Evolutionary conservation across 2,797 vertebrate species (phyloP), one percentile per base, ranked within the genome.

Genomic region (Aotus griseimembra): DNA sequence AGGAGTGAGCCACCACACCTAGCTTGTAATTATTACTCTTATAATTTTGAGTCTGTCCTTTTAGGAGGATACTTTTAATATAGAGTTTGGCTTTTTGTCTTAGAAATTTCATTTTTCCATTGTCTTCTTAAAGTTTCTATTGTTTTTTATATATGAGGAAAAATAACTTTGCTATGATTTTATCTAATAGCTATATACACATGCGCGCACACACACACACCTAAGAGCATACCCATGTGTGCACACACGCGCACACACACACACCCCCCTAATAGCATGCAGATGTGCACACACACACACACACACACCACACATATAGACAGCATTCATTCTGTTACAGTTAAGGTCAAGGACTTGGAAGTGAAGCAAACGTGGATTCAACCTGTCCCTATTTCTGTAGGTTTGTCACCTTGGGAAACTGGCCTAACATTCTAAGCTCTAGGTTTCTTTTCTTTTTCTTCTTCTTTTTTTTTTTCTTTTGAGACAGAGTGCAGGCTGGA

Each of bases 371-470:
- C 0, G 1, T n/a, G 20, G 10, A 30, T 5, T 96, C 7, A 7
- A 10, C 33, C n/a, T 50, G 6, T 75, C 81, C 41, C 75, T 52
- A 19, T 1, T 8, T 70, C 55, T 46, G 30, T 86, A 82, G n/a
- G 14, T 92, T 14, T 88, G 7, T 92, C 64, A 70, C 77, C 73
- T 93, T 84, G 33, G 24, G 20, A 82, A 82, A 88, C 1, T 44
- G 48, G 17, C 9, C 10, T 83, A 75, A 87, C 5, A 44, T 79
- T 70, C 70, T 52, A 75, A 88, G 33, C 28, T 41, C 61, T 88
- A 41, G 33, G 15, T 93, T 96, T 95, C 22, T 91, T 89, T 96
- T 33, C 30, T 67, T 9, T 8, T 67, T 67, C 15, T 67, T 61
- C 58, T 33, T 61, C 28, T 12, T 13, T 7, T n/a, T 17, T 7